phyloP scores from a whole-genome alignment of 1,140 invertebrate species.

The Anastrepha obliqua region DNA sequence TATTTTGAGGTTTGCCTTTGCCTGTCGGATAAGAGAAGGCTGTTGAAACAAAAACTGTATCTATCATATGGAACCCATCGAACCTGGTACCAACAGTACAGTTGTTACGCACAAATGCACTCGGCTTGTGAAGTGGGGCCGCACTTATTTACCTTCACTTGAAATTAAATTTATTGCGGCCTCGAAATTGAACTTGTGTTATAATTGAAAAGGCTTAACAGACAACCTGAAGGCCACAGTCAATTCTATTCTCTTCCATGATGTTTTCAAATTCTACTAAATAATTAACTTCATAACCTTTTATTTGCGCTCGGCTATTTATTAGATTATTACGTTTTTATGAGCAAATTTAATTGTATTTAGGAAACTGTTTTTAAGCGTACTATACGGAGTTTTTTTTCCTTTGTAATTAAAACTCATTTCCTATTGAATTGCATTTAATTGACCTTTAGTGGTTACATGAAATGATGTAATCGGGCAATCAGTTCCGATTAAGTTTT shows the following conservation, averaged over 20 bases:
- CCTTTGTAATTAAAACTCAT: not conserved
- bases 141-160: too few species aligned
- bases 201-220: not conserved
- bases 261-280: not conserved
- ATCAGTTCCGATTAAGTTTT: too few species aligned
- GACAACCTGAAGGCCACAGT: not conserved
- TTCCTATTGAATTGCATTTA: not conserved
- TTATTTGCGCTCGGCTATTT: not conserved
- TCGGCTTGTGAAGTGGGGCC: too few species aligned
- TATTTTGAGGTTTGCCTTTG: too few species aligned
- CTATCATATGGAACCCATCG: too few species aligned
- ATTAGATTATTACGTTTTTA: not conserved
- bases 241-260: not conserved
- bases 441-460: constrained; percentile 3
- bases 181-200: not conserved
- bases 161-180: not conserved
- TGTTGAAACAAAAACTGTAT: too few species aligned
- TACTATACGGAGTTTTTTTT: too few species aligned
- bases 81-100: too few species aligned
- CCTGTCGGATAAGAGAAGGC: too few species aligned
- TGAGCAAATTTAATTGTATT: not conserved
- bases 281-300: not conserved
- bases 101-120: too few species aligned
- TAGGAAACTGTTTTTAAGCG: not conserved
- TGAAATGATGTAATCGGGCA: constrained; percentile 4